phyloP scores from a whole-genome alignment of 2,888 invertebrate species.

The Luperina nickerlii region DNA sequence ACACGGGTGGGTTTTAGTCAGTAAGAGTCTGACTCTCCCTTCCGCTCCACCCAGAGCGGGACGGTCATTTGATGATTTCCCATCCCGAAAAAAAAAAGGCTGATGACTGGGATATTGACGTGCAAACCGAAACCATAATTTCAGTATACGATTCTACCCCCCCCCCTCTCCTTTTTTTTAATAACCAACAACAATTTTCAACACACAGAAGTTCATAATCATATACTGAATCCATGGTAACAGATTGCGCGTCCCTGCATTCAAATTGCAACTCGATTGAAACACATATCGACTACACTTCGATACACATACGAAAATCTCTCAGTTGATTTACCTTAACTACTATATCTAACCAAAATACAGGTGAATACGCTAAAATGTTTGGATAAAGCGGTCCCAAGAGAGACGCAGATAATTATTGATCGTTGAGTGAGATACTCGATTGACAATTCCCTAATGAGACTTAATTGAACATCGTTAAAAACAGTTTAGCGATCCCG shows the following conservation, averaged over 20 bases:
- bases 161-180: no score
- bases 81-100: no score
- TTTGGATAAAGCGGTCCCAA: conserved; percentile 36
- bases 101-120: neutral
- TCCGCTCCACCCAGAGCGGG: no score
- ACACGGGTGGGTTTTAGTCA: no score
- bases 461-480: conserved; percentile 66
- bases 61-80: no score
- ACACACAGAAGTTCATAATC: neutral
- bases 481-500: conserved; percentile 65
- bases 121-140: neutral
- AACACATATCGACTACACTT: neutral
- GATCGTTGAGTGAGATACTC: conserved; percentile 53
- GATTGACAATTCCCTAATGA: conserved; percentile 65
- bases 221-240: neutral
- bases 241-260: neutral
- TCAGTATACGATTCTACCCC: neutral
- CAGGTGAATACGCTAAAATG: conserved; percentile 32
- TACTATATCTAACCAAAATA: neutral
- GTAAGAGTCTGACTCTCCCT: no score
- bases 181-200: neutral
- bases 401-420: conserved; percentile 35
- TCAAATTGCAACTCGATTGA: neutral
- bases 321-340: neutral
- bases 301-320: neutral